These are phyloP conservation scores for Plectrocnemia conspersa DNA, from an alignment of 1,140 invertebrate species.

Conservation along the genomic window DNA sequence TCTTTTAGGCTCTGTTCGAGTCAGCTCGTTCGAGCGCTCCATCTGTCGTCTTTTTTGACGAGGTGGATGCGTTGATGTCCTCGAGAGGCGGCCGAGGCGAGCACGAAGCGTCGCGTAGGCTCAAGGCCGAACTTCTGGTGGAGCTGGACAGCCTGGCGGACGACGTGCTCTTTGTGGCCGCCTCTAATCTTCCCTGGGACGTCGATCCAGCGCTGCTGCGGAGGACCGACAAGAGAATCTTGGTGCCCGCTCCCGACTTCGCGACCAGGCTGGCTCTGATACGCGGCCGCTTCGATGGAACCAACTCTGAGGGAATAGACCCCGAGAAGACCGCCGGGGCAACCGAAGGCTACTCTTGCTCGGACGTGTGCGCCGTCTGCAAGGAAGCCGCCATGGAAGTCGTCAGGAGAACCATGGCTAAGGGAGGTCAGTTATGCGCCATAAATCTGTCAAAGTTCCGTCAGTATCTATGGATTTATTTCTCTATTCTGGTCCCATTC, in stretches of 20 bases:
- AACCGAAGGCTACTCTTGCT: slow-evolving; percentile 79
- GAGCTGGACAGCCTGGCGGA: slow-evolving; percentile 82
- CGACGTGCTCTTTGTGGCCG: slow-evolving; percentile 78
- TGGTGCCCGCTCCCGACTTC: slow-evolving; percentile 70
- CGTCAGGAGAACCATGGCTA: slow-evolving; percentile 36
- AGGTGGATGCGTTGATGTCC: slow-evolving; percentile 86
- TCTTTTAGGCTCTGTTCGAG: slow-evolving; percentile 73
- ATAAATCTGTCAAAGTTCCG: no score
- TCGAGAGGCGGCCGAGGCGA: slow-evolving; percentile 65
- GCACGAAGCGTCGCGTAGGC: slow-evolving; percentile 86
- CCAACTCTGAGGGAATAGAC: slow-evolving; percentile 39
- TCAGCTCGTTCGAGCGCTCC: slow-evolving; percentile 88
- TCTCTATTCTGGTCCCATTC: no score
- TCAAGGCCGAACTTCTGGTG: slow-evolving; percentile 89
- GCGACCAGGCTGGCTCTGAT: slow-evolving; percentile 57
- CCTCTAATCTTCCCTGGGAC: slow-evolving; percentile 91
- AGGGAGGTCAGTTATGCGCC: no score
- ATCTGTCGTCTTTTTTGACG: slow-evolving; percentile 94
- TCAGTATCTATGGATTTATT: no score
- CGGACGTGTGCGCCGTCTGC: slow-evolving; percentile 82
- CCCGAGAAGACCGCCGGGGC: slow-evolving; percentile 55
- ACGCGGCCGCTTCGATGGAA: slow-evolving; percentile 48
- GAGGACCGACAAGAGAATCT: slow-evolving; percentile 82
- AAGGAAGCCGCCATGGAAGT: slow-evolving; percentile 76
- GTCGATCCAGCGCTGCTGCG: slow-evolving; percentile 83